Evolutionary conservation across 1,140 invertebrate species (phyloP).

Genomic region (Rhopalosiphum padi): DNA sequence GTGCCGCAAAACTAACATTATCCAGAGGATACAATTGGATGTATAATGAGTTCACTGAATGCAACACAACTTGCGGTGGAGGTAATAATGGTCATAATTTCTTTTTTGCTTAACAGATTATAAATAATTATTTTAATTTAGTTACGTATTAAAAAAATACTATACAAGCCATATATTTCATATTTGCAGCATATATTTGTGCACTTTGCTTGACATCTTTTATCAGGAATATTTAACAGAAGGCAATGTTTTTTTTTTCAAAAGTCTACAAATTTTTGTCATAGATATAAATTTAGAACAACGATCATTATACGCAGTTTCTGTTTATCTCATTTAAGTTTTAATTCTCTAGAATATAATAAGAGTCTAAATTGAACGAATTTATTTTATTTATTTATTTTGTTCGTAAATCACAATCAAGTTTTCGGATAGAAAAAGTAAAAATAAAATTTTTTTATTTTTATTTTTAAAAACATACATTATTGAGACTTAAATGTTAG

Average conservation of each 20-base stretch:
- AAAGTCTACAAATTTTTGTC: background rate
- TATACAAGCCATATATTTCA: background rate
- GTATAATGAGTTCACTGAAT: constrained; percentile 79
- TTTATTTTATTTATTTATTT: no score
- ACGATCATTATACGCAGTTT: background rate
- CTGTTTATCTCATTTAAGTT: no score
- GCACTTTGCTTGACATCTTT: no score
- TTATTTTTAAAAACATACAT: background rate
- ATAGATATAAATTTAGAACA: background rate
- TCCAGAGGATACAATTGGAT: constrained; percentile 82
- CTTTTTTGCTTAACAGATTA: background rate
- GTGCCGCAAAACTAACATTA: constrained; percentile 69
- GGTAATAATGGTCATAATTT: constrained; percentile 67
- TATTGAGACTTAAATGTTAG: background rate
- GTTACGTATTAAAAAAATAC: background rate
- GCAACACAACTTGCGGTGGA: constrained; percentile 84
- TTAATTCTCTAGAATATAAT: no score
- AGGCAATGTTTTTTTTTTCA: no score
- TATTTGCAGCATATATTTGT: no score
- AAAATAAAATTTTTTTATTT: background rate
- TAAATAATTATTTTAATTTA: background rate
- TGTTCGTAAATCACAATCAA: background rate
- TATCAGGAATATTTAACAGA: no score
- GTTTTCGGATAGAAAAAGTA: background rate
- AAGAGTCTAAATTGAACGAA: background rate